phyloP scores from a whole-genome alignment of 1,140 invertebrate genomes.

The Mamestra configurata region DNA sequence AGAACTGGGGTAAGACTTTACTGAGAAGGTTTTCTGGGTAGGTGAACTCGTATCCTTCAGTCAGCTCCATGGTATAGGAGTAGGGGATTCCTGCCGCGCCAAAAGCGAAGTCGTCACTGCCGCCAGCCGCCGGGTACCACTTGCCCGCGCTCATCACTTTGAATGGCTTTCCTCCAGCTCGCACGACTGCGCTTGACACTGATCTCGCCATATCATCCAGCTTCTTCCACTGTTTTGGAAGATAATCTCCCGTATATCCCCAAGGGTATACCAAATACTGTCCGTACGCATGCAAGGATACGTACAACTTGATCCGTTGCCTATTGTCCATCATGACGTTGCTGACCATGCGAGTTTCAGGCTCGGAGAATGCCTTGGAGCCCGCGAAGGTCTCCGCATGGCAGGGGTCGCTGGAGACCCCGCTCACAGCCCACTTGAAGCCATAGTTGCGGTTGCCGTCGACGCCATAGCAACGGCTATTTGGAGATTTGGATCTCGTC shows the following conservation, averaged over 20 bases:
- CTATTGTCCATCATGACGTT: constrained; percentile 88
- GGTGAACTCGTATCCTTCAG: constrained; percentile 80
- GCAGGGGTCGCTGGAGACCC: constrained; percentile 91
- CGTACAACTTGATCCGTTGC: constrained; percentile 89
- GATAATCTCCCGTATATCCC: constrained; percentile 86
- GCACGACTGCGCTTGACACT: constrained; percentile 78
- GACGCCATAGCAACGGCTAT: constrained; percentile 88
- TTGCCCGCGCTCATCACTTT: constrained; percentile 86
- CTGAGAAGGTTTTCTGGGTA: constrained; percentile 74
- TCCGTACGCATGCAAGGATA: constrained; percentile 92
- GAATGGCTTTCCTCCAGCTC: constrained; percentile 83
- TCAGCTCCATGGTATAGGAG: constrained; percentile 91
- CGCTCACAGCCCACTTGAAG: constrained; percentile 90
- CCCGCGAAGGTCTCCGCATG: constrained; percentile 92
- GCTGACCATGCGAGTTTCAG: constrained; percentile 90
- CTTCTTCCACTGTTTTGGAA: constrained; percentile 76
- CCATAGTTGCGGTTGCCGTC: constrained; percentile 92
- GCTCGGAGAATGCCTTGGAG: constrained; percentile 92
- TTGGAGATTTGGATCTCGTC: constrained; percentile 81
- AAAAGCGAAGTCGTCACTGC: constrained; percentile 92
- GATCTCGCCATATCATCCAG: constrained; percentile 72
- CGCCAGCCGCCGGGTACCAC: constrained; percentile 90
- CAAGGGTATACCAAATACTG: constrained; percentile 89
- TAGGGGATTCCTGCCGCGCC: constrained; percentile 90
- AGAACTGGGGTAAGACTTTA: constrained; percentile 73